These are phyloP conservation scores for Oenanthe melanoleuca DNA, from an alignment of 2,113 vertebrate genomes.

Conservation along the genomic window DNA sequence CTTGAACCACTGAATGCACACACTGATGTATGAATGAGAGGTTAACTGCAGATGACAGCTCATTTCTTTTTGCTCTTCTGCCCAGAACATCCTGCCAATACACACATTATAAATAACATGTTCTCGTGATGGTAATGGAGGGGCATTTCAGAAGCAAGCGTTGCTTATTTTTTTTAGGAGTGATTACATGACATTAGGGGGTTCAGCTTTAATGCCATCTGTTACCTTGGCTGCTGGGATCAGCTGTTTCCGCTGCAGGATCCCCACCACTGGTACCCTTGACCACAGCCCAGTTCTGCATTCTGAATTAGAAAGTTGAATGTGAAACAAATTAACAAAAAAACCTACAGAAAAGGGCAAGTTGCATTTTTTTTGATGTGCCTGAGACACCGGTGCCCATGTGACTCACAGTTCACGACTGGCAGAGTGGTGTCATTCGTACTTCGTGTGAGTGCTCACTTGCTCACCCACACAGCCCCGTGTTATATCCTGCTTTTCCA, in stretches of 20 bases:
- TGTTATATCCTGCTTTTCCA: not conserved
- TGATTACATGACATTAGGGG: not conserved
- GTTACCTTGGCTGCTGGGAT: not conserved
- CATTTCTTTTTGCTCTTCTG: constrained; percentile 51
- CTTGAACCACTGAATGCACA: not conserved
- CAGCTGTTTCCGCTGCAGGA: not conserved
- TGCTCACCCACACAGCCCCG: not conserved
- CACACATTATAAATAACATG: not conserved
- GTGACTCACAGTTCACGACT: constrained; percentile 21
- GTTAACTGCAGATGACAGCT: constrained; percentile 53
- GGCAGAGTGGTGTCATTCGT: not conserved
- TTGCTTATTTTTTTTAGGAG: not conserved
- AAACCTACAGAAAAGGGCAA: not conserved
- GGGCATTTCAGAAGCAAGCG: not conserved
- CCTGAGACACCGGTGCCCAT: not conserved
- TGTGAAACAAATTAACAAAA: not conserved
- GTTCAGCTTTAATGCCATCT: not conserved
- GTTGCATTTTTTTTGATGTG: not conserved
- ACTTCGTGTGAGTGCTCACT: not conserved
- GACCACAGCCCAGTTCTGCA: not conserved
- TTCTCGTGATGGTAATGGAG: not conserved
- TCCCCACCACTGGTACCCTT: not conserved
- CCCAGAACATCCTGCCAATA: constrained; percentile 4
- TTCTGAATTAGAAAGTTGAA: not conserved
- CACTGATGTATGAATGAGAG: constrained; percentile 4